phyloP scores from a whole-genome alignment of 1,140 invertebrate genomes.

The Hyphantria cunea region DNA sequence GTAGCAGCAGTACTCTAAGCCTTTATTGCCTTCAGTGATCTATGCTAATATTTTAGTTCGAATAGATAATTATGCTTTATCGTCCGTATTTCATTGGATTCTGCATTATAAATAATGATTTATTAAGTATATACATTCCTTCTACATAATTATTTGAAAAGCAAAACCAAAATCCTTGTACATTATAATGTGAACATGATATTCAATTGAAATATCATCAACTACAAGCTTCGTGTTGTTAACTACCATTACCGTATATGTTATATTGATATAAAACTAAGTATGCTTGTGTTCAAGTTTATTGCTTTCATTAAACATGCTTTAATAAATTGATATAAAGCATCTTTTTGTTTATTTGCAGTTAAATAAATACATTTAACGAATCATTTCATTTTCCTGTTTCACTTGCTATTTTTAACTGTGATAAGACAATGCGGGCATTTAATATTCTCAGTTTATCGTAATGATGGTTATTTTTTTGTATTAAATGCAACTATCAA shows the following conservation, averaged over 20 bases:
- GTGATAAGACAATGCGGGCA: conserved; percentile 24
- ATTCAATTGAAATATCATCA: conserved; percentile 5
- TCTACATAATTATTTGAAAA: too few relatives aligned
- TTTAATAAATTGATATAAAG: conserved; percentile 11
- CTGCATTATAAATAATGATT: neutral
- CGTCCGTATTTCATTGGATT: too few relatives aligned
- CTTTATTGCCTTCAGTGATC: too few relatives aligned
- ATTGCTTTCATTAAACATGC: conserved; percentile 5
- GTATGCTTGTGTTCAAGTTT: conserved; percentile 35
- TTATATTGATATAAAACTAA: conserved; percentile 22
- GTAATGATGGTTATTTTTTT: neutral
- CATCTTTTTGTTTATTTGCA: conserved; percentile 9
- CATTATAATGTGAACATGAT: neutral
- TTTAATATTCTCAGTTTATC: conserved; percentile 7
- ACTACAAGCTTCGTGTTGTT: conserved; percentile 24
- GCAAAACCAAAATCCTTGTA: too few relatives aligned
- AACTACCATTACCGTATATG: conserved; percentile 25
- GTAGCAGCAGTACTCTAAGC: too few relatives aligned
- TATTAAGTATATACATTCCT: neutral
- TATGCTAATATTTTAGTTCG: too few relatives aligned
- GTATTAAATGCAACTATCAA: too few relatives aligned
- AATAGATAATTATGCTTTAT: too few relatives aligned
- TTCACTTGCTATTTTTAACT: conserved; percentile 9
- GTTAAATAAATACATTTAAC: conserved; percentile 19
- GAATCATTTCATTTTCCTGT: conserved; percentile 21